Base-by-base conservation (phyloP, 2,113 vertebrate genomes). In the Hassar affinis region DNA sequence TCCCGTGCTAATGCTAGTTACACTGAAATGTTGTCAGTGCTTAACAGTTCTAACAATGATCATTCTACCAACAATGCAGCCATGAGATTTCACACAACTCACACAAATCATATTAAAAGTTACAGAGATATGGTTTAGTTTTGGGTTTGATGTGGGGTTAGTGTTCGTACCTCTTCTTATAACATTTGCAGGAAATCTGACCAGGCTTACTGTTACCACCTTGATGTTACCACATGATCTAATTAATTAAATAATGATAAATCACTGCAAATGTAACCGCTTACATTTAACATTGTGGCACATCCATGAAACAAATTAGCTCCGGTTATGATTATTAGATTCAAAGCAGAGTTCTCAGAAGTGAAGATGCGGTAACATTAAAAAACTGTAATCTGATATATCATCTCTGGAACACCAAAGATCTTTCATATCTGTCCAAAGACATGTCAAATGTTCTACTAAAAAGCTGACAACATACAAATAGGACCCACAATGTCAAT, bases 321-420 rank as follows among this genome's bases (percentile, higher is more conserved):
- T 76, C 18, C 27, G 52, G 72, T 11, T 54, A 35, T 56, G 18
- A 38, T 56, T 35, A 56, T 20, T 30, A 4, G 17, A 52, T 17
- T 47, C 6, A 27, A 49, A 51, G 27, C 22, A 33, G n/a, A 30
- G 71, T 27, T 62, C 22, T 69, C 7, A 54, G 15, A 52, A 27
- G 27, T 75, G 6, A 64, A 33, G 38, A 17, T 15, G 72, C 42
- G 22, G 69, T 45, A 61, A 57, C 14, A 71, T 47, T 85, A 72
- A 82, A 42, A 62, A 42, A n/a, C 54, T 45, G 64, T 51, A 62
- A 79, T 17, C 18, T 79, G 45, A 79, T 72, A 75, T 35, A 54
- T 71, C n/a, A 45, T 35, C 15, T 62, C n/a, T 68, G 18, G 9
- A 64, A 64, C 42, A 62, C n/a, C 49, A 42, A 51, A 52, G 64